phyloP scores from a whole-genome alignment of 2,797 vertebrate genomes.

The Hylomyscus alleni region DNA sequence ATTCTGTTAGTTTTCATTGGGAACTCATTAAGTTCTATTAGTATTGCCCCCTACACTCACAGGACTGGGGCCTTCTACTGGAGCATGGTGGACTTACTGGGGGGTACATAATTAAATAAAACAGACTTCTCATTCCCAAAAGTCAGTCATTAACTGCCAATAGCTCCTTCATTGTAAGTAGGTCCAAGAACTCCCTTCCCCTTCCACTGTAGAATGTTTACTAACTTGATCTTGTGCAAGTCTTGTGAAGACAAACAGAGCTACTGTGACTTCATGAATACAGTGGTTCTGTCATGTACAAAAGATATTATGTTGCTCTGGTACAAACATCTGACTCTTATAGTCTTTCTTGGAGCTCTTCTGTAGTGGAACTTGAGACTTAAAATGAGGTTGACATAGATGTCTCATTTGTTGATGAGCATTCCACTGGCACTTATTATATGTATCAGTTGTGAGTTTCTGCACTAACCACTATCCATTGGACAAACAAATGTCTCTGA shows the following conservation, averaged over 20 bases:
- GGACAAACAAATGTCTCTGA: neutral
- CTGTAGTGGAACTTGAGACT: neutral
- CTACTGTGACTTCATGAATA: neutral
- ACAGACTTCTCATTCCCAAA: neutral
- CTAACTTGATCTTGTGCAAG: neutral
- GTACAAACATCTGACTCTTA: neutral
- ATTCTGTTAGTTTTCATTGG: neutral
- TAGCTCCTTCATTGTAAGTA: neutral
- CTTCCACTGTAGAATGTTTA: neutral
- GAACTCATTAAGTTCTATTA: neutral
- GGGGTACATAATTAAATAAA: neutral
- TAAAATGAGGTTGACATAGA: neutral
- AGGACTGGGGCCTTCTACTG: neutral
- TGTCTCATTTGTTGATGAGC: no score
- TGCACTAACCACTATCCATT: neutral
- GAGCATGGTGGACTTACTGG: neutral
- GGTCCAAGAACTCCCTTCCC: no score
- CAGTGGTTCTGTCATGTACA: neutral
- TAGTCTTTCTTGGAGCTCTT: neutral
- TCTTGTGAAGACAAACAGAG: neutral
- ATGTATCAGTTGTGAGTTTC: neutral
- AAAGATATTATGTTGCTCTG: neutral
- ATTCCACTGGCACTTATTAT: neutral
- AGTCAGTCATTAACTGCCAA: neutral
- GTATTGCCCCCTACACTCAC: neutral